These are phyloP conservation scores for Phoebastria nigripes DNA, from an alignment of 2,797 vertebrate species.

Conservation along the genomic window DNA sequence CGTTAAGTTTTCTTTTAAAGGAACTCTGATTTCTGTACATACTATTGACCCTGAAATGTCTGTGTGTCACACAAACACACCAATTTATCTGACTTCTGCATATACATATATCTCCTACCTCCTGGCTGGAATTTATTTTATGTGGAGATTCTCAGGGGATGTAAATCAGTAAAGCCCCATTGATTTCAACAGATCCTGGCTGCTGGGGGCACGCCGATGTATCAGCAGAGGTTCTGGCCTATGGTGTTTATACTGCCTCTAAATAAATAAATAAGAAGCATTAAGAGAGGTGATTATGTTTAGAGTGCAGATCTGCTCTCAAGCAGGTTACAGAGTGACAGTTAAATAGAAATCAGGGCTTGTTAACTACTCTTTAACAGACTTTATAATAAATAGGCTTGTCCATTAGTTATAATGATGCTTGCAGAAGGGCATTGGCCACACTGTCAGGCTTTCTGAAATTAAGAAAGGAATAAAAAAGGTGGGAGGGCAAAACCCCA, in stretches of 20 bases:
- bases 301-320: slow-evolving; percentile 19
- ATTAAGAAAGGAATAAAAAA: neutral
- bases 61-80: neutral
- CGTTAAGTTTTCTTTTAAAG: neutral
- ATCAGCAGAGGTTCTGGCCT: neutral
- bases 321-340: slow-evolving; percentile 40
- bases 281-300: slow-evolving; percentile 47
- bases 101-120: neutral
- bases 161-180: slow-evolving; percentile 34
- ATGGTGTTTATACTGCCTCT: slow-evolving; percentile 32
- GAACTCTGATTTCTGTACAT: neutral
- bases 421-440: neutral
- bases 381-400: neutral
- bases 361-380: slow-evolving; percentile 1
- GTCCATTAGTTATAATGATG: neutral
- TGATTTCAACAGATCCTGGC: slow-evolving; percentile 35
- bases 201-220: neutral
- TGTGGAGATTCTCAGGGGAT: slow-evolving; percentile 2
- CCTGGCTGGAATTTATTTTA: slow-evolving; percentile 31
- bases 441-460: neutral
- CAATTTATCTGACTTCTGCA: neutral
- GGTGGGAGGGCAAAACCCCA: neutral
- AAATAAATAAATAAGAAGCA: slow-evolving; percentile 59
- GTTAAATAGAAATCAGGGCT: slow-evolving; percentile 24
- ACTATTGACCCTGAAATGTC: neutral